phyloP scores from a whole-genome alignment of 2,888 invertebrate species.

The Galeruca laticollis region DNA sequence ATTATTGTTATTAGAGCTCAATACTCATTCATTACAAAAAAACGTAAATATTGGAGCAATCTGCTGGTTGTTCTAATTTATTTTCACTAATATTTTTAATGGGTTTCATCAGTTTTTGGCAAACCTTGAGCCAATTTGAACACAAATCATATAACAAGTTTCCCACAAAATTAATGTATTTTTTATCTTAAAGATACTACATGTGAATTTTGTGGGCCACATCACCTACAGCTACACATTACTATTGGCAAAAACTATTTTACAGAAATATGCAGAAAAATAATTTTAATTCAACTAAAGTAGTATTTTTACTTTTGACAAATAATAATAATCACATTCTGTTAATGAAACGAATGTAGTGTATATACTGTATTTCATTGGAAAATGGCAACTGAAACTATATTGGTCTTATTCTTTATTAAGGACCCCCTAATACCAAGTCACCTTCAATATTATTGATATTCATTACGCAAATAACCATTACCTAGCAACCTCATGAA shows the following conservation, averaged over 20 bases:
- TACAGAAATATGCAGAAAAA: conserved; percentile 13
- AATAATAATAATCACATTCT: no score
- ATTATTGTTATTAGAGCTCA: neutral
- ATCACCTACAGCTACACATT: conserved; percentile 50
- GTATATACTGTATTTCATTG: no score
- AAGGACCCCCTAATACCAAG: no score
- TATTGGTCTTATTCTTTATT: no score
- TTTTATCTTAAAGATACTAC: conserved; percentile 29
- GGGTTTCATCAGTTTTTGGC: conserved; percentile 44
- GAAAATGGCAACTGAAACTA: no score
- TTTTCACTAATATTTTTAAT: conserved; percentile 38
- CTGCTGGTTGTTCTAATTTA: conserved; percentile 36
- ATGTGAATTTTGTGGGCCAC: conserved; percentile 50
- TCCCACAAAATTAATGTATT: conserved; percentile 47
- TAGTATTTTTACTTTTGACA: no score
- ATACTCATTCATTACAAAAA: neutral
- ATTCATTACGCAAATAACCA: no score
- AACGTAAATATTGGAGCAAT: neutral
- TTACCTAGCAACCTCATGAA: no score
- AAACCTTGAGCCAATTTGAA: conserved; percentile 57
- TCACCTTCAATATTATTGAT: no score
- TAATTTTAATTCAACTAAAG: neutral
- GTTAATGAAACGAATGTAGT: no score
- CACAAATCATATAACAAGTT: conserved; percentile 52
- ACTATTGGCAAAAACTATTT: conserved; percentile 44